These are phyloP conservation scores for Apus apus DNA, from an alignment of 2,113 vertebrate species.

Conservation along the genomic window DNA sequence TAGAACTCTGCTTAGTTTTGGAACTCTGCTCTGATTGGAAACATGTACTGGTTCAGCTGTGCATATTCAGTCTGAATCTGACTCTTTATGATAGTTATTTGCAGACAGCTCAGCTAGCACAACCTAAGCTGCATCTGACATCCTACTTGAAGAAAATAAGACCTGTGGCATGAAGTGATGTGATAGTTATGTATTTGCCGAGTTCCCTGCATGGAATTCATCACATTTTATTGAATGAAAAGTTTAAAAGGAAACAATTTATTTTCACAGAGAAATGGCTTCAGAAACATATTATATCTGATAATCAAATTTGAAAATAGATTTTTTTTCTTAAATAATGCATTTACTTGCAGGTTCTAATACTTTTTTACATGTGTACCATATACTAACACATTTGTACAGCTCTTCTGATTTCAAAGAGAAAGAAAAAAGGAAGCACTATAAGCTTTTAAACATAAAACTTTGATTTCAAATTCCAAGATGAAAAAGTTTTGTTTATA, in stretches of 20 bases:
- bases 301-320: not conserved
- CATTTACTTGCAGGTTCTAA: not conserved
- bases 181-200: not conserved
- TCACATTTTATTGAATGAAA: not conserved
- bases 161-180: slow-evolving; percentile 6
- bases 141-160: slow-evolving; percentile 11
- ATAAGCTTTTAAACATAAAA: not conserved
- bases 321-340: not conserved
- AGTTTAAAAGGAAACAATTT: not conserved
- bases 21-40: not conserved
- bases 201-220: not conserved
- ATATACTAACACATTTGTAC: not conserved
- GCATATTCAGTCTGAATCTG: not conserved
- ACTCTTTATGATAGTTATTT: not conserved
- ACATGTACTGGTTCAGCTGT: not conserved
- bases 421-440: not conserved
- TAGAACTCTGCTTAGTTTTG: not conserved
- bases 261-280: not conserved
- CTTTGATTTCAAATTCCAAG: not conserved
- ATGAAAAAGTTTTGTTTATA: not conserved
- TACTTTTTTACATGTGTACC: not conserved
- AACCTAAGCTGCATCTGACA: not conserved
- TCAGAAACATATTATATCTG: not conserved
- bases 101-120: slow-evolving; percentile 15
- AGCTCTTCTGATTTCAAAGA: not conserved